Conservation (phyloP, 1,140 invertebrate species). For the Agrypnia vestita region DNA sequence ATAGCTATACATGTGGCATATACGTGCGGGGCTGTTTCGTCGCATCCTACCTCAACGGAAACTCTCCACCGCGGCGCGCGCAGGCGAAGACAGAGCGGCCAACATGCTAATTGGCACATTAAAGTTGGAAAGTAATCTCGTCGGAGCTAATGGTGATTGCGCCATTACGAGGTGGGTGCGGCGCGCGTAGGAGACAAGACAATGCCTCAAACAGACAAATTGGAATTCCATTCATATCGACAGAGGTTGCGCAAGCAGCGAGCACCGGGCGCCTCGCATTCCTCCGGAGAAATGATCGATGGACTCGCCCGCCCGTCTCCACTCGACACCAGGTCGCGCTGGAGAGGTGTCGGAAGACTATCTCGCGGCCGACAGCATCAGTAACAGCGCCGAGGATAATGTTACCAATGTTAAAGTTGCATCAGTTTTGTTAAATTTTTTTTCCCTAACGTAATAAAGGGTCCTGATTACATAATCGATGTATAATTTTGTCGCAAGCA, state of each 20-base stretch:
- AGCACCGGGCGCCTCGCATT: neutral
- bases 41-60: too few species aligned
- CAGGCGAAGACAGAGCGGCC: too few species aligned
- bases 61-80: too few species aligned
- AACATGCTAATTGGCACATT: conserved; percentile 1
- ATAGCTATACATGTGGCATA: too few species aligned
- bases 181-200: conserved; percentile 6
- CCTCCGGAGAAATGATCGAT: neutral
- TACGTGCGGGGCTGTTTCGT: too few species aligned
- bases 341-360: neutral
- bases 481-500: too few species aligned
- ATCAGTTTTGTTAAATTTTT: too few species aligned
- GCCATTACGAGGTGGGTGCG: neutral
- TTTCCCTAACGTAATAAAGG: too few species aligned
- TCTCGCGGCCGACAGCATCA: too few species aligned
- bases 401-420: too few species aligned
- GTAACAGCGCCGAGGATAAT: too few species aligned
- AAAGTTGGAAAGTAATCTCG: neutral
- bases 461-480: too few species aligned
- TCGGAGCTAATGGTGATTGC: neutral
- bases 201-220: conserved; percentile 12
- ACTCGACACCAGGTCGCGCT: neutral
- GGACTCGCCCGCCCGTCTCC: neutral
- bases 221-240: conserved; percentile 11
- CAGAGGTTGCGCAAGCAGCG: neutral